A percentile compares a stretch with the other conserved stretches of the same genome.
Evolutionary conservation across 2,888 invertebrate genomes (phyloP).

Genomic region (Rhamphomyia laevipes): DNA sequence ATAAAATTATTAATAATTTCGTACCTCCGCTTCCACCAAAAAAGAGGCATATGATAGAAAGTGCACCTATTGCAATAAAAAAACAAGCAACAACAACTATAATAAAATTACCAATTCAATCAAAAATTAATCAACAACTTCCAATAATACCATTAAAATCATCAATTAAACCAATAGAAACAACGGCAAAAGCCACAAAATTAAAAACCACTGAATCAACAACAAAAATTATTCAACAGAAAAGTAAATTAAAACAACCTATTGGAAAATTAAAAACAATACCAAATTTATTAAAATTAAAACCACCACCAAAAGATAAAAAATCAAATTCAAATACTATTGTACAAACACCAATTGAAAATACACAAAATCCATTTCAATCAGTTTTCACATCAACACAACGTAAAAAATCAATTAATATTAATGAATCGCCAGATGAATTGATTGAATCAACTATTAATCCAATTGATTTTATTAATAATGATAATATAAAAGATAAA

Average conservation of each 20-base stretch:
- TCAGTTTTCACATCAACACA: slow-evolving; percentile 21
- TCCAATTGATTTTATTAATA: neutral
- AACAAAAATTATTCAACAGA: neutral
- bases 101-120: too few relatives aligned
- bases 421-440: neutral
- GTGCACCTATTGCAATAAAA: too few relatives aligned
- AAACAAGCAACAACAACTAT: too few relatives aligned
- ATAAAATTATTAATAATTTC: too few relatives aligned
- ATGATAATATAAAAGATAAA: neutral
- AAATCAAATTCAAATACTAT: neutral
- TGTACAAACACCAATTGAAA: slow-evolving; percentile 1
- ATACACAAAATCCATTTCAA: slow-evolving; percentile 11
- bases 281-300: neutral
- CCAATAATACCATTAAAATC: too few relatives aligned
- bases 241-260: neutral
- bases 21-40: too few relatives aligned
- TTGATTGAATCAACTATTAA: neutral
- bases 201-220: neutral
- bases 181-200: neutral
- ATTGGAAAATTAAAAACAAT: neutral
- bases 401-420: slow-evolving; percentile 12
- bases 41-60: too few relatives aligned
- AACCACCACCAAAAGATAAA: neutral
- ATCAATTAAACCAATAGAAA: too few relatives aligned
- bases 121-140: too few relatives aligned